A percentile compares a stretch with the other conserved stretches of the same genome.
Evolutionary conservation across 1,140 invertebrate genomes (phyloP).

Genomic region (Acyrthosiphon pisum): DNA sequence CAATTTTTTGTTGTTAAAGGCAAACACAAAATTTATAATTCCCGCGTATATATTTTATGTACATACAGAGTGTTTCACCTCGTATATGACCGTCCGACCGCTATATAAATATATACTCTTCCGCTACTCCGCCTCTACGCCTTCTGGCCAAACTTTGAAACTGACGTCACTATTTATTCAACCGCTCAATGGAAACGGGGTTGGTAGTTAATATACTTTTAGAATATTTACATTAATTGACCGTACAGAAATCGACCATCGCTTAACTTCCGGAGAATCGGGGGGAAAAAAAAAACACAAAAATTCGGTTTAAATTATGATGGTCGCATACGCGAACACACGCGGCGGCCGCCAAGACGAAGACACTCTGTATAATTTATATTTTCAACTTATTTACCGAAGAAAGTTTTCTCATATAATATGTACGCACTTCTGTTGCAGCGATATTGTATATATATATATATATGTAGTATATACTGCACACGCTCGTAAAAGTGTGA

Average conservation of each 20-base stretch:
- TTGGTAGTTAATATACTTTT: neutral
- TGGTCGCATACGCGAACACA: neutral
- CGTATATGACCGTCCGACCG: neutral
- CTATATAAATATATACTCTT: neutral
- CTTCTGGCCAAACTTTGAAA: neutral
- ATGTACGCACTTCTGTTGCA: neutral
- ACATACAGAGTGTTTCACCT: neutral
- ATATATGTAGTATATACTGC: neutral
- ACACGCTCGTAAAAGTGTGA: neutral
- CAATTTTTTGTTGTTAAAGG: neutral
- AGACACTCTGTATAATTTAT: conserved; percentile 1
- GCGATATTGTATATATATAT: neutral
- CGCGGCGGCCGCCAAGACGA: too few species aligned
- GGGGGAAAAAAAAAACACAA: neutral
- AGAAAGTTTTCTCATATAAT: neutral
- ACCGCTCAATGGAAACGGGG: neutral
- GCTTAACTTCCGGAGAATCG: neutral
- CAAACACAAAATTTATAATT: neutral
- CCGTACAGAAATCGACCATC: neutral
- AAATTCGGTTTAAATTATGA: neutral
- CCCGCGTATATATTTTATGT: neutral
- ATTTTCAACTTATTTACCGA: neutral
- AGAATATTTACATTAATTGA: neutral
- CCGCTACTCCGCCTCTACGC: neutral
- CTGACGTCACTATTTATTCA: neutral